Evolutionary conservation across 2,888 invertebrate species (phyloP).

Genomic region (Pollenia angustigena): DNA sequence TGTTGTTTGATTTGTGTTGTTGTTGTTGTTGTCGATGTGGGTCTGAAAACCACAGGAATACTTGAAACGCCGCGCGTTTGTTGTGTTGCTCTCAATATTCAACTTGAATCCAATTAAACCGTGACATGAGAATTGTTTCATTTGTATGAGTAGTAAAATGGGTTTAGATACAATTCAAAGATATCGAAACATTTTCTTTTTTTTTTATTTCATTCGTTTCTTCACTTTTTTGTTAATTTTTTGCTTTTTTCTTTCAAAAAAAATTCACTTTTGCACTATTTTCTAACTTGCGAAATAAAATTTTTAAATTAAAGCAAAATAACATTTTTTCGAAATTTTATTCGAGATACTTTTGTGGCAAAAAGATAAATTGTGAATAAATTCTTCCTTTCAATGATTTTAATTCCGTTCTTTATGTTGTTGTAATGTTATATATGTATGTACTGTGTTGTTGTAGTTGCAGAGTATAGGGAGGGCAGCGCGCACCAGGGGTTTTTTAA

Average conservation of each 20-base stretch:
- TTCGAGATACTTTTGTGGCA: neutral
- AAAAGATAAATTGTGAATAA: neutral
- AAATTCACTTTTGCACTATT: slow-evolving; percentile 36
- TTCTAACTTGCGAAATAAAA: slow-evolving; percentile 21
- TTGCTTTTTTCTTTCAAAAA: neutral
- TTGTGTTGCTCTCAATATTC: slow-evolving; percentile 75
- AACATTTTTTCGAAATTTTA: neutral
- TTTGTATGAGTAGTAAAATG: slow-evolving; percentile 77
- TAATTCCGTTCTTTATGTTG: slow-evolving; percentile 47
- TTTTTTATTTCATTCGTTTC: neutral
- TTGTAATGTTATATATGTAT: slow-evolving; percentile 47
- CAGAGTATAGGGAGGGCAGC: slow-evolving; percentile 67
- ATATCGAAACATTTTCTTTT: slow-evolving; percentile 78
- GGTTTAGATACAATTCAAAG: slow-evolving; percentile 81
- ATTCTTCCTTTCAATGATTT: slow-evolving; percentile 38
- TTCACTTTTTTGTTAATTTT: slow-evolving; percentile 34
- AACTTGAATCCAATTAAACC: slow-evolving; percentile 79
- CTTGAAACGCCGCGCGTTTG: slow-evolving; percentile 75
- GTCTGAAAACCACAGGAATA: slow-evolving; percentile 72
- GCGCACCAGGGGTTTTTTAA: slow-evolving; percentile 76
- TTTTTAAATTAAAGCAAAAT: neutral
- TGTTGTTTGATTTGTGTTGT: slow-evolving; percentile 52
- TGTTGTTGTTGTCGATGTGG: slow-evolving; percentile 54
- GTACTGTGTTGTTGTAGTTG: slow-evolving; percentile 46
- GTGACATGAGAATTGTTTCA: slow-evolving; percentile 77